Evolutionary conservation across 2,113 vertebrate species (phyloP), one percentile per base, ranked within the genome.

Genomic region (Psephotus haematonotus): DNA sequence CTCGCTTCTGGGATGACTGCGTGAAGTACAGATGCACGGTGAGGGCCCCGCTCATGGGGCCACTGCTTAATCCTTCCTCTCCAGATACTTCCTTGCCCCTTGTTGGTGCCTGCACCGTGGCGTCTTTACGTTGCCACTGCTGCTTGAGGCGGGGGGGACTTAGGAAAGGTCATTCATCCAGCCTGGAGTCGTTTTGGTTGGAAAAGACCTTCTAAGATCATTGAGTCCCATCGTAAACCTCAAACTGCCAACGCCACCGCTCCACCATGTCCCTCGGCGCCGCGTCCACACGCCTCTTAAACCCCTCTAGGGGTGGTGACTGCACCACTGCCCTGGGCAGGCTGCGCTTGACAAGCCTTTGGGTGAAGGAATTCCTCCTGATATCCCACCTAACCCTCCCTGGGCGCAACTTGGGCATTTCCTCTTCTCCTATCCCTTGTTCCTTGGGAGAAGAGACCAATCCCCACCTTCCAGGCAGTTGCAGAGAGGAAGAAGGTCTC

Each of bases 1-100:
- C 98, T 81, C 95, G 97, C 81, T 99, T 99, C 97, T 99, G 99
- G 99, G 98, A 99, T 0, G 99, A 99, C 97, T 99, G 99, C 47
- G 87, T 97, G 55, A 98, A 98, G 80, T 97, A 99, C 97, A 97
- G 99, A 85, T 99, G 99, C 97, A 99, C 99, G 60, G 99, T 99
- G 97, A 98, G 91, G 79, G 80, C 71, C 27, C 20, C 1, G 33
- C 37, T 5, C 9, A 24, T 2, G 9, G 57, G 20, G n/a, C 33
- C 14, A 0, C 16, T 5, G 13, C 35, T 44, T 59, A 2, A 25
- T 67, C 59, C 37, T 1, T 4, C 6, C 23, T 20, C 27, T 31
- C 25, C 18, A 10, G 8, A 3, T 16, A 12, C n/a, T 31, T 71
- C 33, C 49, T 55, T 1, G 1, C 3, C 29, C 53, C n/a, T 10